Evolutionary conservation across 2,113 vertebrate species (phyloP).

Genomic region (Pelecanus crispus): DNA sequence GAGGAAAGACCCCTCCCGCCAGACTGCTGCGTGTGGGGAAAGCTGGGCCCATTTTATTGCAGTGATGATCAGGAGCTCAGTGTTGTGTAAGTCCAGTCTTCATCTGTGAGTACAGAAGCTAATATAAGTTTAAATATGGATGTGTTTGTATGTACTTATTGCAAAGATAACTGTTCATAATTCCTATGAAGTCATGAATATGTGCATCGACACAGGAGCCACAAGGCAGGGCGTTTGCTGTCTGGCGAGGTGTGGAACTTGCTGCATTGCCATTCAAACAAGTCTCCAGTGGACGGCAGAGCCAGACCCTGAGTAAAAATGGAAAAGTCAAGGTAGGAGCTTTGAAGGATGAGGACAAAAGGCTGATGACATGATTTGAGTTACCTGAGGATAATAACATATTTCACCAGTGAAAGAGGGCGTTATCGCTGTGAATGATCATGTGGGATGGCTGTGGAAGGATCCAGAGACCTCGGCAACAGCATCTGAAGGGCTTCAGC

Average conservation of each 20-base stretch:
- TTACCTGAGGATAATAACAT: neutral
- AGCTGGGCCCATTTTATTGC: too few relatives aligned
- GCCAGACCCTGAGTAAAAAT: neutral
- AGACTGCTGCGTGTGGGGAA: neutral
- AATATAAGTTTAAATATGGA: neutral
- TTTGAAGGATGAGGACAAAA: neutral
- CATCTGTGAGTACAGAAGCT: accelerated
- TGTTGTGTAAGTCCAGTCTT: neutral
- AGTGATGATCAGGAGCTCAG: neutral
- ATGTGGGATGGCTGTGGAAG: accelerated
- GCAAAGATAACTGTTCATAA: neutral
- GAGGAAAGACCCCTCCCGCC: neutral
- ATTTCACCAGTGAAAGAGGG: neutral
- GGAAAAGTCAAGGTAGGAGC: neutral
- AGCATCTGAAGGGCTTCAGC: neutral
- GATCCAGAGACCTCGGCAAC: neutral
- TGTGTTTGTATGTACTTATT: neutral
- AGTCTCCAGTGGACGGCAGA: accelerated
- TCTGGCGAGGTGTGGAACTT: neutral
- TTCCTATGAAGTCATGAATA: neutral
- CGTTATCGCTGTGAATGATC: accelerated
- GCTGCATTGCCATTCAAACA: accelerated
- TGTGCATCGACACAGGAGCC: too few relatives aligned
- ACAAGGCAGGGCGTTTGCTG: too few relatives aligned
- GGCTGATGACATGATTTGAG: too few relatives aligned